phyloP scores from a whole-genome alignment of 2,888 invertebrate genomes.

The Lathronympha strigana region DNA sequence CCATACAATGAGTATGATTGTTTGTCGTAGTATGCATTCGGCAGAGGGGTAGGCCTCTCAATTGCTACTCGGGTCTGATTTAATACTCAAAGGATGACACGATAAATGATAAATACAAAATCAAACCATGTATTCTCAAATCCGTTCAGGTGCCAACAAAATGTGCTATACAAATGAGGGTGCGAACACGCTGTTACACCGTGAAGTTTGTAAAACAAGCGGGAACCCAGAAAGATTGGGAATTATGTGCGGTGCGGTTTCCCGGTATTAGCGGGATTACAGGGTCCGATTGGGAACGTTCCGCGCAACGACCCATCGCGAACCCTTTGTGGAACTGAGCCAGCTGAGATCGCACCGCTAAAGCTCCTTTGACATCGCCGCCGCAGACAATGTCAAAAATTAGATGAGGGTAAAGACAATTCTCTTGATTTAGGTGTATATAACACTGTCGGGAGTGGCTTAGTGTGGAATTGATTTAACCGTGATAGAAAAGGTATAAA shows the following conservation, averaged over 20 bases:
- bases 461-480: conserved; percentile 1
- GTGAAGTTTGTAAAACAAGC: conserved; percentile 37
- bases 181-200: neutral
- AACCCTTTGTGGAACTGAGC: conserved; percentile 54
- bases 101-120: no score
- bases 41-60: no score
- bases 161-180: neutral
- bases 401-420: conserved; percentile 42
- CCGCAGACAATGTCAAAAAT: conserved; percentile 40
- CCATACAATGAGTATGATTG: no score
- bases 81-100: no score
- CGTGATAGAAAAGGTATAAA: neutral
- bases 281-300: conserved; percentile 58
- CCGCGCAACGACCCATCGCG: conserved; percentile 55
- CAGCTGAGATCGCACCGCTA: conserved; percentile 56
- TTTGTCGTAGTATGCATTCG: no score
- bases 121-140: no score
- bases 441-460: conserved; percentile 5
- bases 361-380: conserved; percentile 53
- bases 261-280: conserved; percentile 62
- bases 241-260: conserved; percentile 60
- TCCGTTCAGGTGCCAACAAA: no score
- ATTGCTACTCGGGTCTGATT: no score
- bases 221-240: conserved; percentile 52
- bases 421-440: conserved; percentile 29